phyloP scores from a whole-genome alignment of 2,113 vertebrate genomes.

The Zapornia atra region DNA sequence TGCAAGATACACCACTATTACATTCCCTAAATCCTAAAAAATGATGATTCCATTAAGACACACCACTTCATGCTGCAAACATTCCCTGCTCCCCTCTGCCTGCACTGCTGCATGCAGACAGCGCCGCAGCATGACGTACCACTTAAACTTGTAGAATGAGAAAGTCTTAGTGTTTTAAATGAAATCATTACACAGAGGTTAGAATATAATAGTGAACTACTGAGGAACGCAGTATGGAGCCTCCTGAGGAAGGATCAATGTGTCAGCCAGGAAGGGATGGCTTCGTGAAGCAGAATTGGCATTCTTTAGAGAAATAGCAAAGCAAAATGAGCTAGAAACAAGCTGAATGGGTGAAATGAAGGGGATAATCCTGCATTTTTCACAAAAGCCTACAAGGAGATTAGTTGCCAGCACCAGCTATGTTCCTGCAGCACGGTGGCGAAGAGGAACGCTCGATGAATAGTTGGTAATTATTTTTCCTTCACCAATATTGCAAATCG shows the following conservation, averaged over 20 bases:
- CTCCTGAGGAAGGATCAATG: neutral
- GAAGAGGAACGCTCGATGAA: neutral
- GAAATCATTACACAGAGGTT: neutral
- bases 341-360: constrained; percentile 28
- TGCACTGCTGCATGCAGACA: neutral
- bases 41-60: neutral
- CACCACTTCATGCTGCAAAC: accelerated
- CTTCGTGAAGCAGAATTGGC: neutral
- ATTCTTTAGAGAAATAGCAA: neutral
- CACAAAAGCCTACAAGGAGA: constrained; percentile 25
- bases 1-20: accelerated
- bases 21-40: neutral
- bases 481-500: neutral
- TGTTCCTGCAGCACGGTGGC: neutral
- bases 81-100: neutral
- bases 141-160: neutral
- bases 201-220: neutral
- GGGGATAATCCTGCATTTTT: constrained; percentile 19
- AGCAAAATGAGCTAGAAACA: constrained; percentile 12
- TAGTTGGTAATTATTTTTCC: neutral
- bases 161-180: neutral
- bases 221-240: neutral
- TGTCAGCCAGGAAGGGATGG: neutral
- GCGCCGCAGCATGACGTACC: neutral
- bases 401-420: neutral